Percentiles rank a stretch among this genome's conserved stretches.
Evolutionary conservation across 2,113 vertebrate species (phyloP).

Genomic region (Platysternon megacephalum): DNA sequence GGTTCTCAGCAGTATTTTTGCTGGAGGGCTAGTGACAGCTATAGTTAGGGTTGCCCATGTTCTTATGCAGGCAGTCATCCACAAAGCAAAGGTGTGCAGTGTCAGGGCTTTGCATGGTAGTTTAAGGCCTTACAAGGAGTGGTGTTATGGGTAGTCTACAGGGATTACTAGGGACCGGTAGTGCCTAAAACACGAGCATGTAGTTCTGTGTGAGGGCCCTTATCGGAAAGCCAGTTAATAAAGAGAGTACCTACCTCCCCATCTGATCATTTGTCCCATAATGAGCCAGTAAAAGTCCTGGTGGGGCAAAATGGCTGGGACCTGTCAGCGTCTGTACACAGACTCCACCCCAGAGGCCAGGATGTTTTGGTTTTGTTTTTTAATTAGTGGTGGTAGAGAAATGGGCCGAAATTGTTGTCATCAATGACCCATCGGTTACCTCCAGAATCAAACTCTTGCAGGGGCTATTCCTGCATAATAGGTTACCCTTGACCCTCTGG

Average conservation of each 20-base stretch:
- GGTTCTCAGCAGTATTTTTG: neutral
- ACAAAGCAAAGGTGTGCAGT: fast-evolving
- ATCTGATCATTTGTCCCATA: neutral
- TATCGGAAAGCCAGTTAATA: fast-evolving
- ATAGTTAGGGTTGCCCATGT: neutral
- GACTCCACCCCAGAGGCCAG: fast-evolving
- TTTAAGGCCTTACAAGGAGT: neutral
- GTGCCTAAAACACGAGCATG: fast-evolving
- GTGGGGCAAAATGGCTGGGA: no score
- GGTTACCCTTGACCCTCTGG: neutral
- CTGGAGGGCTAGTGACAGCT: neutral
- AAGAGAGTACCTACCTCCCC: neutral
- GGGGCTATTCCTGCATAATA: neutral
- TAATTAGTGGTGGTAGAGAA: neutral
- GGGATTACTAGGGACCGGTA: fast-evolving
- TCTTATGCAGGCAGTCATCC: neutral
- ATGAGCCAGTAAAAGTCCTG: no score
- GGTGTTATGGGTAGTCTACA: neutral
- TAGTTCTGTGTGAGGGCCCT: fast-evolving
- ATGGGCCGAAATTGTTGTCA: neutral
- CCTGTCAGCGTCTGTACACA: no score
- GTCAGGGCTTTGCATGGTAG: fast-evolving
- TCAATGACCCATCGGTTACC: fast-evolving
- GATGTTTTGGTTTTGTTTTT: neutral
- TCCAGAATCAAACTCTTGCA: neutral